These are phyloP conservation scores for Anolis sagrei DNA, from an alignment of 2,113 vertebrate species.

Conservation along the genomic window DNA sequence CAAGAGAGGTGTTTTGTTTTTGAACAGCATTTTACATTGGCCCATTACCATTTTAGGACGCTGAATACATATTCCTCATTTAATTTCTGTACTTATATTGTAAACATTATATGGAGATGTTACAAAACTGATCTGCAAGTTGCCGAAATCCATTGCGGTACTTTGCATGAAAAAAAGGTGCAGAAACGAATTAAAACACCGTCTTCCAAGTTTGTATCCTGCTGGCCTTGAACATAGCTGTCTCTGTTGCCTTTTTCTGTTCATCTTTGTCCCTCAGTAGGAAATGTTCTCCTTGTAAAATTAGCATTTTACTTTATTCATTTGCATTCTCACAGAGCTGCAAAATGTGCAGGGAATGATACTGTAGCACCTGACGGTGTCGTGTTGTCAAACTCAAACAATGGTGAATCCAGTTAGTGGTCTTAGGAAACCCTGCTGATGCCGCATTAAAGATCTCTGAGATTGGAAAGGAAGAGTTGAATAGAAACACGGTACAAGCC, in stretches of 20 bases:
- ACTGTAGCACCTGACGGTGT: not conserved
- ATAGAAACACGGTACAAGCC: not conserved
- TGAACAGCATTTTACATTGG: not conserved
- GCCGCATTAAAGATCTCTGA: too few relatives aligned
- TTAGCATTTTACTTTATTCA: not conserved
- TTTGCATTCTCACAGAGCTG: not conserved
- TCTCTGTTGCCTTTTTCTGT: not conserved
- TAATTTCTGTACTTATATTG: not conserved
- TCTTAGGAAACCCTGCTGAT: not conserved
- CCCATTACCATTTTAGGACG: not conserved
- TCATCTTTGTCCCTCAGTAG: not conserved
- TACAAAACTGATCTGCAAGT: too few relatives aligned
- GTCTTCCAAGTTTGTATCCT: too few relatives aligned
- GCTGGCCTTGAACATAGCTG: not conserved
- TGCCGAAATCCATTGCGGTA: not conserved
- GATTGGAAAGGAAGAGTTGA: not conserved
- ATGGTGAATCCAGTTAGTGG: not conserved
- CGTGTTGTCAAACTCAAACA: not conserved
- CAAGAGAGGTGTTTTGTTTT: not conserved
- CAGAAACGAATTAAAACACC: not conserved
- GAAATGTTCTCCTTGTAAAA: not conserved
- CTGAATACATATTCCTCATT: not conserved
- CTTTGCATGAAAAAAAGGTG: not conserved
- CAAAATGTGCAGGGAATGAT: not conserved
- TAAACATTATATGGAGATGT: not conserved